Conservation (phyloP, 2,888 invertebrate species). For the Trichogramma evanescens region DNA sequence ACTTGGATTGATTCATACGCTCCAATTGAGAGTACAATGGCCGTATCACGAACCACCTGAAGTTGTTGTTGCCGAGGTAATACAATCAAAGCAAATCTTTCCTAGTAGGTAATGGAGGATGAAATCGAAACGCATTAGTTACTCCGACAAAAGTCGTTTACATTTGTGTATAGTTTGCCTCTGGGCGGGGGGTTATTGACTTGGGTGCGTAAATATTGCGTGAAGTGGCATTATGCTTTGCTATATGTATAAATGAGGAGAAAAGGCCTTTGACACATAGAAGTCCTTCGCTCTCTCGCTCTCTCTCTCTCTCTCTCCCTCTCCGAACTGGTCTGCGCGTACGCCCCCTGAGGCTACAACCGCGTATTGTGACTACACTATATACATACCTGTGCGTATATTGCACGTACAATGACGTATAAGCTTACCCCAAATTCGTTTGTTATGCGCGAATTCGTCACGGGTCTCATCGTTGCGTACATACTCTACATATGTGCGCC, state of each 20-base stretch:
- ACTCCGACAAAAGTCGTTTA: constrained; percentile 8
- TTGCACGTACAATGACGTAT: background rate
- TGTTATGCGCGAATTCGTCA: background rate
- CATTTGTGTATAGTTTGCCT: constrained; percentile 25
- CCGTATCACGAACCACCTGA: too few relatives aligned
- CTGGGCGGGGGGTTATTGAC: constrained; percentile 30
- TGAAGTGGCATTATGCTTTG: constrained; percentile 27
- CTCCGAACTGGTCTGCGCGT: background rate
- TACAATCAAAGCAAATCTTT: too few relatives aligned
- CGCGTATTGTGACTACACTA: background rate
- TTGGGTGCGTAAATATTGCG: constrained; percentile 32
- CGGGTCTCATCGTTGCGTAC: too few relatives aligned
- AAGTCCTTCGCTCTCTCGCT: background rate
- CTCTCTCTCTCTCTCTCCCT: background rate
- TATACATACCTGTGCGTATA: background rate
- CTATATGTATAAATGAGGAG: too few relatives aligned
- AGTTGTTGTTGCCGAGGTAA: too few relatives aligned
- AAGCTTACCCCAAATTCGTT: background rate
- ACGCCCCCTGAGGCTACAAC: background rate
- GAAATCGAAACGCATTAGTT: background rate
- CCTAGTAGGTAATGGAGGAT: background rate
- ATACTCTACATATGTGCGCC: background rate
- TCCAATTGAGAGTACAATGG: too few relatives aligned
- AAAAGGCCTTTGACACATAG: constrained; percentile 27
- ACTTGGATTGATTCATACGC: too few relatives aligned